Conservation (phyloP, 1,140 invertebrate species). For the Chironomus tepperi region DNA sequence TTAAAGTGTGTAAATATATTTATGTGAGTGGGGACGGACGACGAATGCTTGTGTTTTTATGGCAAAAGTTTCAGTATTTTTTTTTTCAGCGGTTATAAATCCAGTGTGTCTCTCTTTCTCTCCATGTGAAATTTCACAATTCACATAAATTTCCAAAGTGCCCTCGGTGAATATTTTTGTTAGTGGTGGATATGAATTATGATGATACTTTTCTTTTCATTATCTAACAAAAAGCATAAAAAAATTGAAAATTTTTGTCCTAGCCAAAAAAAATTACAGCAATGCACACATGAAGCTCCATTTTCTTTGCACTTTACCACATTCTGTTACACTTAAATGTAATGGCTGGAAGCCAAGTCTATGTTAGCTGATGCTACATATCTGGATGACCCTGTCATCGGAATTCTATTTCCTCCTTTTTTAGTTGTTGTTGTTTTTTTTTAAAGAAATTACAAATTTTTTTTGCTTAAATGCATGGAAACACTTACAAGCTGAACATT, state of each 20-base stretch:
- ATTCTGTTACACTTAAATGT: no score
- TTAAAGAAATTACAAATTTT: no score
- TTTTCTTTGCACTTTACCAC: no score
- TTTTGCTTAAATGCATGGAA: no score
- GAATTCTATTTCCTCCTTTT: no score
- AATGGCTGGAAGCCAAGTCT: no score
- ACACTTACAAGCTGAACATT: no score
- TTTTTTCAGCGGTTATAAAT: neutral
- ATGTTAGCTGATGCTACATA: no score
- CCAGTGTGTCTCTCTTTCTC: neutral
- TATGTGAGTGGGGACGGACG: neutral
- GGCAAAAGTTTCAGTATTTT: neutral
- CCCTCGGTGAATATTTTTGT: neutral
- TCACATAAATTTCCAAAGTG: conserved; percentile 1
- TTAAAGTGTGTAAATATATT: neutral
- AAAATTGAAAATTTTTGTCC: neutral
- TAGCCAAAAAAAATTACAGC: no score
- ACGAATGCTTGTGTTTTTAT: neutral
- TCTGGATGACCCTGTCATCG: no score
- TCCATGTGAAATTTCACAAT: neutral
- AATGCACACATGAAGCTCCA: no score
- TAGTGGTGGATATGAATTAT: conserved; percentile 1
- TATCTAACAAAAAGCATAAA: neutral
- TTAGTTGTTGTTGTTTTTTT: no score
- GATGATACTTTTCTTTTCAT: conserved; percentile 7